Evolutionary conservation across 92 coral and sea anemone species (phyloP), one percentile per base, ranked within the genome.

Genomic region (Heteractis magnifica): DNA sequence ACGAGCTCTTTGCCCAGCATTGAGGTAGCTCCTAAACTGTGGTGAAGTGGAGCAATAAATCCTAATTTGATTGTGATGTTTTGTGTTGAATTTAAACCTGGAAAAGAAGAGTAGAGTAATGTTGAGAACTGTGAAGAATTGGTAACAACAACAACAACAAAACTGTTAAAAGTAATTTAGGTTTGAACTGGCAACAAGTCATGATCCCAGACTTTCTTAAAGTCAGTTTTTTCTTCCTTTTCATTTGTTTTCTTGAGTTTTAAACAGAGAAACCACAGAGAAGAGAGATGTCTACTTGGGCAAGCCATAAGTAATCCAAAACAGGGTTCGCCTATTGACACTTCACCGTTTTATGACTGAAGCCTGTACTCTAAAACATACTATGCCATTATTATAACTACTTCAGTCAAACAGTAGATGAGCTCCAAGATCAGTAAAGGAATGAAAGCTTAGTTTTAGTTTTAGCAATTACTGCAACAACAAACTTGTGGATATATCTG

Each of bases 11-110:
- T 89, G 53, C 99, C 99, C 52, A 97, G 72, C 0, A 91, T 83
- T 15, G 98, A 88, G 21, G 99, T 97, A 34, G 97, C 96, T 6
- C 97, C 99, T 49, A 97, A 85, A 44, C 93, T 87, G 77, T 88
- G 90, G 87, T 97, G 94, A 62, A 97, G 86, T 0, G 99, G 95
- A 11, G 94, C 98, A 8, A 97, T 94, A 62, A 97, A 97, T 65
- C 99, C 99, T 50, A 97, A 82, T 71, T 94, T 97, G 82, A 97
- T 90, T 20, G 91, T 92, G 73, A 97, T 97, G 88, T 96, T 94
- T 48, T 87, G 87, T 68, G 84, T 79, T 49, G 86, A 44, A 71
- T 81, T 88, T 62, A 88, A 85, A 52, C 87, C 98, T 93, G 92
- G 5, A 68, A 26, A 26, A 8, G 23, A 21, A 68, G 20, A 18